Conservation (phyloP, 2,113 vertebrate species). For the Muscicapa adusta region DNA sequence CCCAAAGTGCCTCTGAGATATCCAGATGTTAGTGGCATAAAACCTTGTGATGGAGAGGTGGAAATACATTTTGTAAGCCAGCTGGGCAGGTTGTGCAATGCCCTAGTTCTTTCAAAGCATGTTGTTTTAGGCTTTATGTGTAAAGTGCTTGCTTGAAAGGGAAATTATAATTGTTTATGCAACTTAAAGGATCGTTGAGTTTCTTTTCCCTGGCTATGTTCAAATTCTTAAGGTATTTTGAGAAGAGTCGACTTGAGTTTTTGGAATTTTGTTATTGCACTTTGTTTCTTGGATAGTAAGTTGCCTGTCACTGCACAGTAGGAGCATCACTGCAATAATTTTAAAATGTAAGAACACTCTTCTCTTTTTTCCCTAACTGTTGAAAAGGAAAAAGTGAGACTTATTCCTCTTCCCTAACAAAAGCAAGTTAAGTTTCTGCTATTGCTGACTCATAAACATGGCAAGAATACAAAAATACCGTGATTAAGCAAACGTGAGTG, state of each 20-base stretch:
- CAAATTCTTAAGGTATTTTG: not conserved
- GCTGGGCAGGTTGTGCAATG: not conserved
- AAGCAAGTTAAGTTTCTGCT: not conserved
- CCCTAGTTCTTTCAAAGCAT: not conserved
- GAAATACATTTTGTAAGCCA: not conserved
- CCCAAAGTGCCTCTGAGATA: not conserved
- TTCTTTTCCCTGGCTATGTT: not conserved
- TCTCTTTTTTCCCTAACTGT: not conserved
- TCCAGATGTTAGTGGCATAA: not conserved
- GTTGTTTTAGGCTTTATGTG: not conserved
- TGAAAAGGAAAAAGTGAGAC: not conserved
- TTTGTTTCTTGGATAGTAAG: not conserved
- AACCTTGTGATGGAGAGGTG: not conserved
- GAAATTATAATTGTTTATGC: not conserved
- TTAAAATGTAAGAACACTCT: not conserved
- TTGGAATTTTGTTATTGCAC: not conserved
- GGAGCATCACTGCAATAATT: not conserved
- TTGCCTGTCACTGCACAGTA: not conserved
- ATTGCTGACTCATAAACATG: not conserved
- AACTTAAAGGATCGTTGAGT: not conserved
- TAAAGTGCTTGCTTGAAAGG: not conserved
- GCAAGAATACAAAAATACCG: not conserved
- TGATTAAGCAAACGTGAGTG: not conserved
- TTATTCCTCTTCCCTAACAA: not conserved
- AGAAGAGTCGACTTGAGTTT: not conserved